phyloP scores from a whole-genome alignment of 92 coral and sea anemone species.

The Blastomussa wellsi region DNA sequence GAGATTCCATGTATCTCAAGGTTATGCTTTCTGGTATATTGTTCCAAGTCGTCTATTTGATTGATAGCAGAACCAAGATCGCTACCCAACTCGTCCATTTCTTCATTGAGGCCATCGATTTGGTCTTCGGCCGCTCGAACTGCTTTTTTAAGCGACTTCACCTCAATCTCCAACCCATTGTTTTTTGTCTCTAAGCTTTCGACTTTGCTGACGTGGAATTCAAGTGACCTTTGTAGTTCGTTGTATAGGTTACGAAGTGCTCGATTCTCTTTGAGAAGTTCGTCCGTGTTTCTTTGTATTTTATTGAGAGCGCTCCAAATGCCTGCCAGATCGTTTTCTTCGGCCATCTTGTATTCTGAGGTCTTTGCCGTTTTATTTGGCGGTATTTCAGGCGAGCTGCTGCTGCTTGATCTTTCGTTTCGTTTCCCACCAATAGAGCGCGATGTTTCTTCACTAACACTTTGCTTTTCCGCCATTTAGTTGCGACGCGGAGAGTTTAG shows the following conservation, averaged over 20 bases:
- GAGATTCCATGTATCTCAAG: conserved; percentile 16
- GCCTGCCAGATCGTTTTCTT: not conserved
- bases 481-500: not conserved
- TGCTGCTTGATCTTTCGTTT: not conserved
- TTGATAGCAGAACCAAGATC: conserved; percentile 18
- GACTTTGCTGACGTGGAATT: no score
- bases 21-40: not conserved
- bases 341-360: not conserved
- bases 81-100: no score
- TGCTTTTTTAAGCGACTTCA: not conserved
- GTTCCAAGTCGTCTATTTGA: no score
- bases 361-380: not conserved
- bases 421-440: no score
- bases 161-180: not conserved
- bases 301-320: not conserved
- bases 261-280: not conserved
- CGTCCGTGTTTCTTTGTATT: conserved; percentile 2
- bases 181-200: no score
- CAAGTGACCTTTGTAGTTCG: no score
- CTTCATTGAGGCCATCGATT: not conserved
- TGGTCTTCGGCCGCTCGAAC: not conserved
- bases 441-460: not conserved
- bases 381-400: conserved; percentile 5
- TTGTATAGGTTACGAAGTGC: no score
- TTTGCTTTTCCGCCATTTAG: not conserved